Percentiles rank a stretch among this genome's conserved stretches.
phyloP scores from a whole-genome alignment of 2,888 invertebrate genomes.

The Heliconius ethilla region DNA sequence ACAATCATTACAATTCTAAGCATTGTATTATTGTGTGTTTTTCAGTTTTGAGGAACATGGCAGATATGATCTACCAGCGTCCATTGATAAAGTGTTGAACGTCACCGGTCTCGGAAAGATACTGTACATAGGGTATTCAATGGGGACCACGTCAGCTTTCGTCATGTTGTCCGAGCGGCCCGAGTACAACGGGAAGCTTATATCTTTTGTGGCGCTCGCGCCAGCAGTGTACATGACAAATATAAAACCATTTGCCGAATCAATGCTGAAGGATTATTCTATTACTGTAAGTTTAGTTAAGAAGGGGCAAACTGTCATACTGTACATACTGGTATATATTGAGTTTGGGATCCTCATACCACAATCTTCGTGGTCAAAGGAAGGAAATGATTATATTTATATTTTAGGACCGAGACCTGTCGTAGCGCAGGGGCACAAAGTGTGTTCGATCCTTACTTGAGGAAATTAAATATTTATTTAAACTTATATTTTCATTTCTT shows the following conservation, averaged over 20 bases:
- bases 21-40: conserved; percentile 29
- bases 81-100: conserved; percentile 77
- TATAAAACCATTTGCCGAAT: conserved; percentile 51
- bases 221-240: conserved; percentile 78
- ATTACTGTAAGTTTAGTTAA: conserved; percentile 56
- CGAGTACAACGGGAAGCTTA: conserved; percentile 78
- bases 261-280: conserved; percentile 57
- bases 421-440: too few species aligned
- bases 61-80: conserved; percentile 80
- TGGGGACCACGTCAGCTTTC: conserved; percentile 82
- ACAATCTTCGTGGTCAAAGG: too few species aligned
- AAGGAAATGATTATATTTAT: too few species aligned
- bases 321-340: too few species aligned
- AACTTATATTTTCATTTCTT: too few species aligned
- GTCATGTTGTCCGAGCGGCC: conserved; percentile 80
- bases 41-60: conserved; percentile 83
- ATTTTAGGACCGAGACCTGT: conserved; percentile 16
- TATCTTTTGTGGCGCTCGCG: conserved; percentile 77
- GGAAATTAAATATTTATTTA: too few species aligned
- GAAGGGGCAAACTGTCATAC: too few species aligned
- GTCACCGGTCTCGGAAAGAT: conserved; percentile 67
- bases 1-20: too few species aligned
- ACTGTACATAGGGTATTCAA: conserved; percentile 82
- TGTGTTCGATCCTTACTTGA: too few species aligned
- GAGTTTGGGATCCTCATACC: too few species aligned